phyloP scores from a whole-genome alignment of 2,797 vertebrate genomes.

The Eulemur mongoz region DNA sequence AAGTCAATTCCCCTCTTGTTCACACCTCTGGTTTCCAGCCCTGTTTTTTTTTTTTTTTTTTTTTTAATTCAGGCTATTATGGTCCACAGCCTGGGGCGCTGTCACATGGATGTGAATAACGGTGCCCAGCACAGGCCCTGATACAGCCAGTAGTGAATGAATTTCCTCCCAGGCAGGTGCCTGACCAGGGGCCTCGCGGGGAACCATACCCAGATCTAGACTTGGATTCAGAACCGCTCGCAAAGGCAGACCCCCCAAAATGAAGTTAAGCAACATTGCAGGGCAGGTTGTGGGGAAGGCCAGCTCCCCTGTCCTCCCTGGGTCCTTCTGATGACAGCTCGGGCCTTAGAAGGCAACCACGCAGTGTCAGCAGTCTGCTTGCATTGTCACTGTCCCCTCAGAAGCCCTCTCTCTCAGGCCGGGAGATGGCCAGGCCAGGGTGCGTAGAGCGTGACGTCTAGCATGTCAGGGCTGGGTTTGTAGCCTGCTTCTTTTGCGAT shows the following conservation, averaged over 20 bases:
- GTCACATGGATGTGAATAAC: neutral
- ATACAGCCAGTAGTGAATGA: neutral
- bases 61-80: no score
- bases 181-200: neutral
- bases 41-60: neutral
- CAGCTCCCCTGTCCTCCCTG: neutral
- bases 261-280: neutral
- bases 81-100: no score
- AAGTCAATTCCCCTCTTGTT: neutral
- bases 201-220: neutral
- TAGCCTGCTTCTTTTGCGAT: neutral
- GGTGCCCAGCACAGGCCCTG: neutral
- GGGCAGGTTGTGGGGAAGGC: neutral
- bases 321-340: neutral
- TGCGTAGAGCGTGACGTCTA: neutral
- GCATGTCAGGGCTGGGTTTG: neutral
- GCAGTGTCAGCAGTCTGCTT: neutral
- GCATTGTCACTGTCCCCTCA: neutral
- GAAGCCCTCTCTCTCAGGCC: neutral
- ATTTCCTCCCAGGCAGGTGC: neutral
- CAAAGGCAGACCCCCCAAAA: neutral
- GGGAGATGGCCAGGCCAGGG: neutral
- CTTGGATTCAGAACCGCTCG: neutral
- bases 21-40: neutral
- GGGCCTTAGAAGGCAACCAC: neutral